These are phyloP conservation scores for Frieseomelitta varia DNA, from an alignment of 1,140 invertebrate species.

Conservation along the genomic window DNA sequence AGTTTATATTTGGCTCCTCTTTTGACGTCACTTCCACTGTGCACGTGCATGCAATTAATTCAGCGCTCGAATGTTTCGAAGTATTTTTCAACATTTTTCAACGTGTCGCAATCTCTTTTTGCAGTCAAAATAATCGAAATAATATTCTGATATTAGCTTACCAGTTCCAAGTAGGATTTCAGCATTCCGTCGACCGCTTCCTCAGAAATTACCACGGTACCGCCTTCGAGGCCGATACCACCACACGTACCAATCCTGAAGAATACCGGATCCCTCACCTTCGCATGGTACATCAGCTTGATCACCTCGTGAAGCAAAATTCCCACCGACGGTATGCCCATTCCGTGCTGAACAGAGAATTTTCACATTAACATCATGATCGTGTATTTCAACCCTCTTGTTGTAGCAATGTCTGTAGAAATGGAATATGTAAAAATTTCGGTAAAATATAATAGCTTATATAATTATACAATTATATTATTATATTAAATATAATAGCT, in stretches of 20 bases:
- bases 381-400: too few relatives aligned
- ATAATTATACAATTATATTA: too few relatives aligned
- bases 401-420: too few relatives aligned
- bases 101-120: too few relatives aligned
- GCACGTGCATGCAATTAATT: too few relatives aligned
- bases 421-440: too few relatives aligned
- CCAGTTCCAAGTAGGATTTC: slow-evolving; percentile 86
- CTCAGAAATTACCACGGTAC: slow-evolving; percentile 94
- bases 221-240: slow-evolving; percentile 94
- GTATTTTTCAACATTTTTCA: too few relatives aligned
- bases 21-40: too few relatives aligned
- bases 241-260: slow-evolving; percentile 96
- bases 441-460: too few relatives aligned
- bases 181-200: slow-evolving; percentile 92
- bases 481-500: too few relatives aligned
- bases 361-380: neutral
- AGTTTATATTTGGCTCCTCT: too few relatives aligned
- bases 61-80: too few relatives aligned
- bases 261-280: slow-evolving; percentile 93
- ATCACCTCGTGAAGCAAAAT: slow-evolving; percentile 96
- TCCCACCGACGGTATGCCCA: slow-evolving; percentile 95
- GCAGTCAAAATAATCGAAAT: neutral
- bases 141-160: slow-evolving; percentile 70
- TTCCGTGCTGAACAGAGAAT: slow-evolving; percentile 89
- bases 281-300: slow-evolving; percentile 96